Base-by-base conservation (phyloP, 2,797 vertebrate species). In the Micrastur ruficollis region DNA sequence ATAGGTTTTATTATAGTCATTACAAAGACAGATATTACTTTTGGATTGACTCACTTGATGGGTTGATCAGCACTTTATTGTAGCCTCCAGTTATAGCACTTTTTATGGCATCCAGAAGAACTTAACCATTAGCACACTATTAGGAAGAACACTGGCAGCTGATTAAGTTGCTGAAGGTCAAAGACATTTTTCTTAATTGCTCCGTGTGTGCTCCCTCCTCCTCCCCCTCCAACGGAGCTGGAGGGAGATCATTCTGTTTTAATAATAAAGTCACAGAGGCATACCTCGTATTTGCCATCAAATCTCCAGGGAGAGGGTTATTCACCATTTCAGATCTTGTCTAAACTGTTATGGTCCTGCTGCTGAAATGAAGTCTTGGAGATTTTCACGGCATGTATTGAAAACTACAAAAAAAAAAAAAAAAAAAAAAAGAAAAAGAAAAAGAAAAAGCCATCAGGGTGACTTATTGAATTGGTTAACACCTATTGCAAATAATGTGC, bases 21-120 rank as follows among this genome's bases (percentile, higher is more conserved):
- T 96, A 97, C 85, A 63, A 84, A 97, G 95, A 84, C 95, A 96
- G 95, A 94, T 97, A 96, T 96, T 95, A 95, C 94, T 97, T 97
- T 96, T 89, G 94, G 94, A 96, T 97, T 97, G 96, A 95, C 95
- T 97, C 96, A 91, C 90, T 96, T 91, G 93, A 97, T 96, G 91
- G 94, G 95, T 96, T 97, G 97, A 98, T 97, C 97, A 96, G 93
- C 91, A 71, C 90, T 97, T 97, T 97, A 96, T 97, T 95, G 94
- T 97, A 94, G 92, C 95, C 97, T 97, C 96, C 92, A 96, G 96
- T 96, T 91, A 95, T 73, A 86, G 95, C 88, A 73, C 74, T 91
- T 93, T 97, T 97, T 97, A 95, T 96, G 91, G 90, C 96, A 97
- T 85, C 47, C 85, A 94, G 89, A 68, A 92, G 94, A 96, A 97